Percentiles rank a stretch among this genome's conserved stretches.
These are phyloP conservation scores for Falco naumanni DNA, from an alignment of 2,797 vertebrate genomes.

Conservation along the genomic window DNA sequence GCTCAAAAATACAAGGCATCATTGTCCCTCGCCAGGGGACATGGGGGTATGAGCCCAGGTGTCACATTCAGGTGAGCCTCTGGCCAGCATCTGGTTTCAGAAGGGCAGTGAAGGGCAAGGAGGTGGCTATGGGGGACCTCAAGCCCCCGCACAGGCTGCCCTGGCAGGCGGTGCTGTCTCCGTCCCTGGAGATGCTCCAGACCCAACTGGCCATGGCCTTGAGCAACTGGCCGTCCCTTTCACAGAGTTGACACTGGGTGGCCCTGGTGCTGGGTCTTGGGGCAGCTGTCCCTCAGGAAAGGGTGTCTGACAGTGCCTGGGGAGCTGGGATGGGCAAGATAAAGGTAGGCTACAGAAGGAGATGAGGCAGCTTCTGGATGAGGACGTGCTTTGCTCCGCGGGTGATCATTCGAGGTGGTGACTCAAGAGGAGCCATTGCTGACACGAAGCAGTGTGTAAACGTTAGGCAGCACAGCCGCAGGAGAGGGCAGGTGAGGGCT, in stretches of 20 bases:
- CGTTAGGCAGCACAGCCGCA: accelerated
- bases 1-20: neutral
- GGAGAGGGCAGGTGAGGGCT: neutral
- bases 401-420: neutral
- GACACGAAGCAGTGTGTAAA: accelerated
- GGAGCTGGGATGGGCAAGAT: neutral
- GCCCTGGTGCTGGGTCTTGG: neutral
- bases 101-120: neutral
- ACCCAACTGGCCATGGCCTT: accelerated
- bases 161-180: neutral
- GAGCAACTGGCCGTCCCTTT: neutral
- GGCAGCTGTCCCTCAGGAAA: accelerated
- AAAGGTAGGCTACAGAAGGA: neutral
- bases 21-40: too few species aligned
- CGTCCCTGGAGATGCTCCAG: neutral
- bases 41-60: neutral
- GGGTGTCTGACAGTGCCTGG: neutral
- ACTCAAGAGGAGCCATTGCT: neutral
- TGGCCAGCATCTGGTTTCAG: accelerated
- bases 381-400: neutral
- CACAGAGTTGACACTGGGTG: neutral
- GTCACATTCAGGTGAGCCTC: too few species aligned
- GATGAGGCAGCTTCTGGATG: too few species aligned
- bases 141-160: neutral
- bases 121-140: neutral